Percentiles rank a stretch among this genome's conserved stretches.
phyloP scores from a whole-genome alignment of 2,888 invertebrate species.

The Leptopilina syphax region DNA sequence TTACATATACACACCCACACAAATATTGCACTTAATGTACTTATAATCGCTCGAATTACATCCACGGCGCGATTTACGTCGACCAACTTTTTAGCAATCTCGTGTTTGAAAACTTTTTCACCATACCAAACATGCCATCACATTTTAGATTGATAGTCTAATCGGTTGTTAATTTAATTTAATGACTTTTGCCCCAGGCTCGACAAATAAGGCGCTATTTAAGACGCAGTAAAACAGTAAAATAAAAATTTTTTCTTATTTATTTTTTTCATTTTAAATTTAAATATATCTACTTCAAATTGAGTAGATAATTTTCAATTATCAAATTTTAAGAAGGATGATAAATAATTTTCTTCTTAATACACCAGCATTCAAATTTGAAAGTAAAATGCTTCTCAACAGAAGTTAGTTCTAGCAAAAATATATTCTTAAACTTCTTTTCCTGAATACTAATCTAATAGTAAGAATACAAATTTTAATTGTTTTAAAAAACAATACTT shows the following conservation, averaged over 20 bases:
- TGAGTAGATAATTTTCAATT: no score
- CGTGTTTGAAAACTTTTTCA: slow-evolving; percentile 30
- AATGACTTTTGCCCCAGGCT: slow-evolving; percentile 32
- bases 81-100: slow-evolving; percentile 43
- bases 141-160: slow-evolving; percentile 44
- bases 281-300: no score
- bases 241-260: background rate
- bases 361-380: no score
- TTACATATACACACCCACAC: slow-evolving; percentile 19
- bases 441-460: no score
- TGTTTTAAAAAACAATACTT: no score
- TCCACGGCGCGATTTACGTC: slow-evolving; percentile 48
- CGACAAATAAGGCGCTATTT: slow-evolving; percentile 20
- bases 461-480: no score
- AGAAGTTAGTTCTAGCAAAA: no score
- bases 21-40: slow-evolving; percentile 54
- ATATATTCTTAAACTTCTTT: no score
- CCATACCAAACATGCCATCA: slow-evolving; percentile 23
- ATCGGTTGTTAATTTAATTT: slow-evolving; percentile 49
- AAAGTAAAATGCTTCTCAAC: no score
- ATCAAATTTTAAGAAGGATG: no score
- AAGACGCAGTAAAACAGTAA: slow-evolving; percentile 15
- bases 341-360: no score
- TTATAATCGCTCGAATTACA: slow-evolving; percentile 61
- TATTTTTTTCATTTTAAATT: no score